These are phyloP conservation scores for Pollenia amentaria DNA, from an alignment of 2,888 invertebrate species.

Conservation along the genomic window DNA sequence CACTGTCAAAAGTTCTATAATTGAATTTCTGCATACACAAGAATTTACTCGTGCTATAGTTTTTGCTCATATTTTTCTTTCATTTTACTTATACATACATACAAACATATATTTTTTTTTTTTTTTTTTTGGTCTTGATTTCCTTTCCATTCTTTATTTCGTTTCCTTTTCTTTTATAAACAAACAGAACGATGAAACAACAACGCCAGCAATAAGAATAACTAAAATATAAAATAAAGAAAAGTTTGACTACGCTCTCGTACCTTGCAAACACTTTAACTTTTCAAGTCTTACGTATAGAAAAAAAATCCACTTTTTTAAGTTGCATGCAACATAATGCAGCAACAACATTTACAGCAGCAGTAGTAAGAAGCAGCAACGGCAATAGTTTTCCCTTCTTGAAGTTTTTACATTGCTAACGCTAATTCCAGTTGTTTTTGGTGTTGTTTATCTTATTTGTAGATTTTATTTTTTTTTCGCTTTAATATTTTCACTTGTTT, in stretches of 20 bases:
- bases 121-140: conserved; percentile 47
- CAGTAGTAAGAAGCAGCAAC: conserved; percentile 7
- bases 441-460: conserved; percentile 44
- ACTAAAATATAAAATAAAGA: conserved; percentile 24
- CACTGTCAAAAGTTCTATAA: conserved; percentile 77
- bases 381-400: conserved; percentile 44
- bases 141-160: conserved; percentile 57
- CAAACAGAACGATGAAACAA: conserved; percentile 29
- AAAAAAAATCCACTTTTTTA: conserved; percentile 20
- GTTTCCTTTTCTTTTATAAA: conserved; percentile 52
- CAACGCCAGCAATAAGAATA: conserved; percentile 23
- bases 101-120: conserved; percentile 38
- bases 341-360: conserved; percentile 17
- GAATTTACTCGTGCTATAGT: conserved; percentile 52
- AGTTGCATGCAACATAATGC: conserved; percentile 23
- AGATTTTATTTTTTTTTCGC: background rate
- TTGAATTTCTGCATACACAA: conserved; percentile 75
- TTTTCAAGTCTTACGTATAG: conserved; percentile 52
- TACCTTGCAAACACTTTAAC: conserved; percentile 72
- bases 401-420: conserved; percentile 53
- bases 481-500: conserved; percentile 42
- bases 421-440: conserved; percentile 63
- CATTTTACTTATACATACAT: conserved; percentile 13
- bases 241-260: conserved; percentile 40
- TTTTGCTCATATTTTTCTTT: conserved; percentile 35